These are phyloP conservation scores for Epiperipatus broadwayi DNA, from an alignment of 2,888 invertebrate species.

Conservation along the genomic window DNA sequence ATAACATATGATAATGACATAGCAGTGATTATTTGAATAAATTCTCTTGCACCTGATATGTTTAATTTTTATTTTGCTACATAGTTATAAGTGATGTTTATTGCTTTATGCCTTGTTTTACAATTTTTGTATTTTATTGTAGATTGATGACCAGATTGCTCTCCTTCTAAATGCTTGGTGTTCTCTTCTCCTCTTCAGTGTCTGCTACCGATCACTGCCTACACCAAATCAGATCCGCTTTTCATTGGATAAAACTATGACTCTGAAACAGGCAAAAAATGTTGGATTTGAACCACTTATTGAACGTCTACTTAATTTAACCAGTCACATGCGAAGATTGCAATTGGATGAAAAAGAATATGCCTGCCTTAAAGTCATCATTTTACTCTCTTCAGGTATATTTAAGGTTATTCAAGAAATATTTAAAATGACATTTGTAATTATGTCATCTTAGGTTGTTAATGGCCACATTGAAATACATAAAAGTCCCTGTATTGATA, in stretches of 20 bases:
- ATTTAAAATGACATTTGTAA: no score
- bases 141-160: constrained; percentile 96
- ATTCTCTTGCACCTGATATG: no score
- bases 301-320: constrained; percentile 81
- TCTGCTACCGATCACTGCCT: constrained; percentile 78
- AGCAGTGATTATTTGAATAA: no score
- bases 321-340: constrained; percentile 68
- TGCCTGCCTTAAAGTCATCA: constrained; percentile 85
- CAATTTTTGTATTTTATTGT: constrained; percentile 19
- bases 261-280: constrained; percentile 44
- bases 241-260: constrained; percentile 38
- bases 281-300: constrained; percentile 67
- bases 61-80: no score
- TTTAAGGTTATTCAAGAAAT: constrained; percentile 9
- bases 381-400: constrained; percentile 70
- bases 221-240: constrained; percentile 60
- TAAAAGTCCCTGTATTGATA: no score
- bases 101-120: constrained; percentile 5
- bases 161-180: constrained; percentile 95
- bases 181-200: constrained; percentile 69
- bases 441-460: no score
- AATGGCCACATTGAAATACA: no score
- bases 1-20: no score
- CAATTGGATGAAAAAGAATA: constrained; percentile 88
- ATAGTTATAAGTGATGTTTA: no score